Conservation (phyloP, 2,888 invertebrate species). For the Stenotaenia linearis region DNA sequence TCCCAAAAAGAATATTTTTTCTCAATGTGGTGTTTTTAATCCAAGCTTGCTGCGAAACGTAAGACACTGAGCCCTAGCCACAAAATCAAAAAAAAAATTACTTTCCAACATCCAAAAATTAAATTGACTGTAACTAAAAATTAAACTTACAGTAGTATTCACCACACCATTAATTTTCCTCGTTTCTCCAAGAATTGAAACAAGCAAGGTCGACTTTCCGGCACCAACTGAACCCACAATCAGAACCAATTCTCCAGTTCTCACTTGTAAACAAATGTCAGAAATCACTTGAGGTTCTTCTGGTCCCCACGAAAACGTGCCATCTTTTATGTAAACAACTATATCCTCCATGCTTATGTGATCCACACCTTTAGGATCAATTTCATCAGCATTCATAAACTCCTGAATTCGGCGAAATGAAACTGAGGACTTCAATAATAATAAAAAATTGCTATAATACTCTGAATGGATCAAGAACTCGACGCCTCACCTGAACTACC, state of each 20-base stretch:
- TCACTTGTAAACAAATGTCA: slow-evolving; percentile 67
- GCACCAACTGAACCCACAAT: slow-evolving; percentile 83
- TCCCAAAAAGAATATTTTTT: slow-evolving; percentile 53
- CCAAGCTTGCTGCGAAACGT: slow-evolving; percentile 56
- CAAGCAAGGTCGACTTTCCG: slow-evolving; percentile 81
- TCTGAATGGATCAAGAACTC: no score
- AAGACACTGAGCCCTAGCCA: slow-evolving; percentile 50
- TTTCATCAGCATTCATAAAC: slow-evolving; percentile 86
- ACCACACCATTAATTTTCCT: slow-evolving; percentile 72
- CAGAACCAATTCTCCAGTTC: slow-evolving; percentile 65
- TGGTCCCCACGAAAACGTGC: slow-evolving; percentile 78
- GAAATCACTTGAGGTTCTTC: slow-evolving; percentile 60
- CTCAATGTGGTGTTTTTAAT: slow-evolving; percentile 53
- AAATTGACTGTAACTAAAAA: no score
- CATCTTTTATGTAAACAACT: slow-evolving; percentile 76
- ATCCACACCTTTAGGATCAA: slow-evolving; percentile 69
- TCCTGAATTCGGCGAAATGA: slow-evolving; percentile 85
- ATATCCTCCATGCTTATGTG: slow-evolving; percentile 55
- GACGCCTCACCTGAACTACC: slow-evolving; percentile 27
- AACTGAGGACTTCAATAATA: slow-evolving; percentile 63
- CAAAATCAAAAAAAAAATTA: background rate
- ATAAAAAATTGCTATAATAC: background rate
- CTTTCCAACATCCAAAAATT: no score
- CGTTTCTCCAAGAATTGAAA: slow-evolving; percentile 86
- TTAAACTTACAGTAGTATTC: slow-evolving; percentile 56